Base-by-base conservation (phyloP, 2,113 vertebrate species). In the Ciconia boyciana region DNA sequence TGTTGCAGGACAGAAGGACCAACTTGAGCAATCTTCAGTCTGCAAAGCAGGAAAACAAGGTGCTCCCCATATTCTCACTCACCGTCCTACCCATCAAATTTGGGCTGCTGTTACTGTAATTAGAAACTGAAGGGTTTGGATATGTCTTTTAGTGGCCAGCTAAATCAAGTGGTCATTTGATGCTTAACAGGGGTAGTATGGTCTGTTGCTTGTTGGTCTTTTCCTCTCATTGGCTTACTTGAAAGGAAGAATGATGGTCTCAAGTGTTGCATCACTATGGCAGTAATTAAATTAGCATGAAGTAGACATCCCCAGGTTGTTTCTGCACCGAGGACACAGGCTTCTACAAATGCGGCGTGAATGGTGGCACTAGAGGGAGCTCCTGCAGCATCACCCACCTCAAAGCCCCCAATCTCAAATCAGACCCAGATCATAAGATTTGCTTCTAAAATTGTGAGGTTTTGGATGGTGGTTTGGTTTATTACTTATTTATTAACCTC, bases 241-340 rank as follows among this genome's bases (percentile, higher is more conserved):
- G 21, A 75, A 70, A 66, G 16, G 68, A 48, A 39, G 46, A 72
- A 16, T 9, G 60, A 26, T 46, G n/a, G 12, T 41, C 39, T 60
- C 24, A 20, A 13, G 25, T 5, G 5, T 1, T 15, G 49, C 7
- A 46, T 36, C 51, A 8, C 58, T 41, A 3, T 1, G 22, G 82
- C n/a, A 52, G 58, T 5, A 43, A 24, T 4, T 31, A 13, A 19
- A 9, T 7, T 6, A 21, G 17, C 2, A 2, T 7, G 34, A 32
- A 17, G 18, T 2, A 16, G 28, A 2, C 43, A 8, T 7, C 6
- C 75, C 36, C 24, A 5, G 16, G 4, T 19, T 2, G 1, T 8
- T 34, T 28, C 31, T 10, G 39, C 66, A 7, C 20, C 1, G 25
- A 28, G 49, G 65, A 26, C 3, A 0, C 6, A 0, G 0, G 22